Percentiles rank a stretch among this genome's conserved stretches.
Evolutionary conservation across 2,888 invertebrate genomes (phyloP).

Genomic region (Drosophila falleni): DNA sequence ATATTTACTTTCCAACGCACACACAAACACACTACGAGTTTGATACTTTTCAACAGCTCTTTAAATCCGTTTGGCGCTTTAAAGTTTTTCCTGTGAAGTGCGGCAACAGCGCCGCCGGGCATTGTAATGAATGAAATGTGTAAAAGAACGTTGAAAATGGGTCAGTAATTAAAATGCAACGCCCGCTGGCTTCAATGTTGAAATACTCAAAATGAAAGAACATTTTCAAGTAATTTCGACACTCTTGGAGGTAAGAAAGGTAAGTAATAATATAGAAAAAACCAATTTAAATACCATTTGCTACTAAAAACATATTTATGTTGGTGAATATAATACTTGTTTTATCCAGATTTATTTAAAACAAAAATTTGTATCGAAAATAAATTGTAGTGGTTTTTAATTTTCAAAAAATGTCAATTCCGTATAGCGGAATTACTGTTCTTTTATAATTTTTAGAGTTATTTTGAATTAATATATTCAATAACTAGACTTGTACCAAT

Average conservation of each 20-base stretch:
- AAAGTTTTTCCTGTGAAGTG: constrained; percentile 49
- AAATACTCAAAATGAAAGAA: constrained; percentile 25
- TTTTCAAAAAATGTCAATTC: too few species aligned
- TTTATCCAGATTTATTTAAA: too few species aligned
- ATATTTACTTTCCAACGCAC: constrained; percentile 36
- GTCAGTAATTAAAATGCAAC: constrained; percentile 72
- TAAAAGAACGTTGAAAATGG: constrained; percentile 57
- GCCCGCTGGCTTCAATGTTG: constrained; percentile 49
- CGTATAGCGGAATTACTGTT: not conserved
- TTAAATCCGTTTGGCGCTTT: constrained; percentile 37
- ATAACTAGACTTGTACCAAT: not conserved
- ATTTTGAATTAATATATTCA: not conserved
- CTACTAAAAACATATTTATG: not conserved
- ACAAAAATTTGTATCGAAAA: too few species aligned
- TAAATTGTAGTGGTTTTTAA: too few species aligned
- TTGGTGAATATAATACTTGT: too few species aligned
- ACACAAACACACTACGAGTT: constrained; percentile 5
- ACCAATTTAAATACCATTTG: not conserved
- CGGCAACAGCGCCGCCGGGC: constrained; percentile 59
- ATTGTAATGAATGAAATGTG: constrained; percentile 45
- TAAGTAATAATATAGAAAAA: not conserved
- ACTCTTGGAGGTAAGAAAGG: not conserved
- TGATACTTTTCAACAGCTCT: constrained; percentile 21
- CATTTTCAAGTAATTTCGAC: not conserved
- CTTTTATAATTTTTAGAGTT: not conserved